phyloP scores from a whole-genome alignment of 2,888 invertebrate genomes.

The Acleris holmiana region DNA sequence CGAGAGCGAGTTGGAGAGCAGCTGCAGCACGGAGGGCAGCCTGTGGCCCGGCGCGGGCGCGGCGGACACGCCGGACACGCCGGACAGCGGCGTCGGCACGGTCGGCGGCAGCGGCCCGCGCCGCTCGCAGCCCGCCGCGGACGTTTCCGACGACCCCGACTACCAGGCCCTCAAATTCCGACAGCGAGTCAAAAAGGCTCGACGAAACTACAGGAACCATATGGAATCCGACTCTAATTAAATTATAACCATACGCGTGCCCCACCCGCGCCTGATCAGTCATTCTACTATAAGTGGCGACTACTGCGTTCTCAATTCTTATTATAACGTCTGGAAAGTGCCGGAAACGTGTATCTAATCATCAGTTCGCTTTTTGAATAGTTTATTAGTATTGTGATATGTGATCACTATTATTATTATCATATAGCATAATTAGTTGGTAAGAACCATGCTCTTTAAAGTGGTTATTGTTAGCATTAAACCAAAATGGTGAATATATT shows the following conservation, averaged over 20 bases:
- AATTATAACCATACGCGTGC: constrained; percentile 55
- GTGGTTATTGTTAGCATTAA: constrained; percentile 54
- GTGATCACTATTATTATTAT: constrained; percentile 58
- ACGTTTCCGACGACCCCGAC: constrained; percentile 75
- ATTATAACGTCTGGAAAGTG: constrained; percentile 33
- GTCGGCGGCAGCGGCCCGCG: constrained; percentile 66
- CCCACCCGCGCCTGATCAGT: constrained; percentile 33
- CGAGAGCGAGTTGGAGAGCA: constrained; percentile 79
- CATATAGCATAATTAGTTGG: constrained; percentile 52
- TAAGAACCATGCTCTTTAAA: constrained; percentile 60
- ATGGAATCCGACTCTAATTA: constrained; percentile 88
- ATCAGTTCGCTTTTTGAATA: constrained; percentile 51
- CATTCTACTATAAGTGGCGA: constrained; percentile 41
- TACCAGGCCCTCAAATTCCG: constrained; percentile 81
- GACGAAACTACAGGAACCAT: constrained; percentile 86
- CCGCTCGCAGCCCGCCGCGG: constrained; percentile 52
- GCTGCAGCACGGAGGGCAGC: constrained; percentile 73
- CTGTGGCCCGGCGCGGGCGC: too few species aligned
- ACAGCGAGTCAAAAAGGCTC: constrained; percentile 85
- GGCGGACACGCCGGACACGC: constrained; percentile 52
- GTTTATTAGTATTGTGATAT: constrained; percentile 52
- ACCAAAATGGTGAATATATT: constrained; percentile 49
- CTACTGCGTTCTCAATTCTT: constrained; percentile 47
- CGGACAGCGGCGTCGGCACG: constrained; percentile 74
- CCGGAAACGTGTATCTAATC: constrained; percentile 31